A percentile compares a stretch with the other conserved stretches of the same genome.
phyloP scores from a whole-genome alignment of 2,888 invertebrate genomes.

The Creontiades dilutus region DNA sequence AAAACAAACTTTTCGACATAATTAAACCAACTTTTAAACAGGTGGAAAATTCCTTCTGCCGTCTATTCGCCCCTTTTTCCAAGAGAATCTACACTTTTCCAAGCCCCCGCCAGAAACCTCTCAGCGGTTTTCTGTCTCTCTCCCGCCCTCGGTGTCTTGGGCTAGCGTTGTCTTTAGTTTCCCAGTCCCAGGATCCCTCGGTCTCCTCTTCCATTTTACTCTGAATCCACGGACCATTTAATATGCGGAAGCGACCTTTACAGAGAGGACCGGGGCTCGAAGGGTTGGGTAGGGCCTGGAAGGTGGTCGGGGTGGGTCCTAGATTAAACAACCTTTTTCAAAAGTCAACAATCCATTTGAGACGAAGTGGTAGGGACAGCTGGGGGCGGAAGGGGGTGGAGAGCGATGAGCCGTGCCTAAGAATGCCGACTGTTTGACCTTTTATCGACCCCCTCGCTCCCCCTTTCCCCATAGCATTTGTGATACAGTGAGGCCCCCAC shows the following conservation, averaged over 20 bases:
- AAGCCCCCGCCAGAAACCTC: neutral
- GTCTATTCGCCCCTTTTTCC: neutral
- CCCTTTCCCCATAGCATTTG: neutral
- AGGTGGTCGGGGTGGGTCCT: constrained; percentile 29
- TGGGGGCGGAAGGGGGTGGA: neutral
- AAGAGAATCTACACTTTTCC: constrained; percentile 43
- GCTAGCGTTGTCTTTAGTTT: neutral
- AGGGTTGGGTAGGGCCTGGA: neutral
- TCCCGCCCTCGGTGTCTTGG: neutral
- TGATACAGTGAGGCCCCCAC: neutral
- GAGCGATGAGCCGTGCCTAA: constrained; percentile 69
- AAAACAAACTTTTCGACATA: constrained; percentile 62
- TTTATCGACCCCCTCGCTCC: constrained; percentile 60
- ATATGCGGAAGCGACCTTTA: constrained; percentile 71
- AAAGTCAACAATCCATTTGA: constrained; percentile 73
- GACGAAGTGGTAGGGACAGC: constrained; percentile 51
- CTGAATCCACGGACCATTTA: constrained; percentile 70
- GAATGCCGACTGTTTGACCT: constrained; percentile 71
- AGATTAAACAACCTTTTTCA: constrained; percentile 72
- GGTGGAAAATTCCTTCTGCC: constrained; percentile 67
- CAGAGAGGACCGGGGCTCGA: neutral
- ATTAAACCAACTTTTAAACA: constrained; percentile 71
- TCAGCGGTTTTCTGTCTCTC: constrained; percentile 1
- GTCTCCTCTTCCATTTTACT: constrained; percentile 54
- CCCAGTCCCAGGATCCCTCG: constrained; percentile 6